A percentile compares a stretch with the other conserved stretches of the same genome.
Conservation (phyloP, 2,113 vertebrate species). For the Shinisaurus crocodilurus region DNA sequence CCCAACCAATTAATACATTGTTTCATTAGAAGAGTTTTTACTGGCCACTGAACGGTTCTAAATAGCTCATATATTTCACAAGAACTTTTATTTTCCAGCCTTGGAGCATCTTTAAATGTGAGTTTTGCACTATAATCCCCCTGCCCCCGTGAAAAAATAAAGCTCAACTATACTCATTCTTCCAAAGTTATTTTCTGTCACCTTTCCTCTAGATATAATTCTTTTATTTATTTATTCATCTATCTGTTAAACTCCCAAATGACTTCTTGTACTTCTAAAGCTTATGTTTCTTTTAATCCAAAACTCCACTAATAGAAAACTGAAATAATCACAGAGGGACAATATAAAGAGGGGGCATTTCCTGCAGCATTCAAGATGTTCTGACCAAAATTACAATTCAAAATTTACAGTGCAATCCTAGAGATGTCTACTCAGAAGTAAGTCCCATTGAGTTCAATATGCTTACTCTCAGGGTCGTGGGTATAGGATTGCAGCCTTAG, state of each 20-base stretch:
- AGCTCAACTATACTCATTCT: constrained; percentile 55
- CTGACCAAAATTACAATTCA: constrained; percentile 50
- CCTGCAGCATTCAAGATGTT: constrained; percentile 14
- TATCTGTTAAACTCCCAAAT: constrained; percentile 50
- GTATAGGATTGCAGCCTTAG: background rate
- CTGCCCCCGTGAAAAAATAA: constrained; percentile 53
- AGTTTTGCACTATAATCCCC: constrained; percentile 59
- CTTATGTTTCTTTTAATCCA: constrained; percentile 46
- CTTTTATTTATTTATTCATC: background rate
- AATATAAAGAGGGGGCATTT: constrained; percentile 37
- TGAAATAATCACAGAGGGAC: constrained; percentile 39
- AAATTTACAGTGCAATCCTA: background rate
- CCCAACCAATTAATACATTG: constrained; percentile 68
- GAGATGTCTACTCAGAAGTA: background rate
- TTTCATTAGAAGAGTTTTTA: constrained; percentile 68
- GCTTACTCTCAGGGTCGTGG: background rate
- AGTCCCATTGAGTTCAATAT: background rate
- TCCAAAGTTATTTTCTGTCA: constrained; percentile 72
- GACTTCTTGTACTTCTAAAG: constrained; percentile 34
- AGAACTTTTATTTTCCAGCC: constrained; percentile 61
- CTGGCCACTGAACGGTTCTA: constrained; percentile 67
- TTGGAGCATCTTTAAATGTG: constrained; percentile 70
- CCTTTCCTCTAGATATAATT: constrained; percentile 58
- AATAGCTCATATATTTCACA: constrained; percentile 73
- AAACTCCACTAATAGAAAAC: constrained; percentile 36